Conservation (phyloP, 2,888 invertebrate genomes). For the Limnephilus marmoratus region DNA sequence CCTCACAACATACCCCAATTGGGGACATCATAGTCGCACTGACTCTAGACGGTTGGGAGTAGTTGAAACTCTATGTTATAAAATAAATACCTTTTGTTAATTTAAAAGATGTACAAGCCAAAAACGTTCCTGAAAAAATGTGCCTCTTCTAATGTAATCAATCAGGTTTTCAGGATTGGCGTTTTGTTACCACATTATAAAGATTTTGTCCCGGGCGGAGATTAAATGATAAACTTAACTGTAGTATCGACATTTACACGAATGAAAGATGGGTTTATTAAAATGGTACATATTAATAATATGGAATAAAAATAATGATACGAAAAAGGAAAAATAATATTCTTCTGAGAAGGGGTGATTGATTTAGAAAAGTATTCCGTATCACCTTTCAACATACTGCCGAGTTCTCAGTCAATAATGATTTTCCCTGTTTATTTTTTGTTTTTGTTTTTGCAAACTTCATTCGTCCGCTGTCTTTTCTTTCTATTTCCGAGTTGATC, state of each 20-base stretch:
- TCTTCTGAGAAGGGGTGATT: not conserved
- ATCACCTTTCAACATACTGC: not conserved
- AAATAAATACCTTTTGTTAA: not conserved
- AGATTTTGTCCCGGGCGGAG: not conserved
- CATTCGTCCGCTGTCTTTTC: not conserved
- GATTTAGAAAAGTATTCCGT: not conserved
- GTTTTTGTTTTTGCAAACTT: not conserved
- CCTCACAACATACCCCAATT: too few species aligned
- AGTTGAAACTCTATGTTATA: not conserved
- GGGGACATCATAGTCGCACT: too few species aligned
- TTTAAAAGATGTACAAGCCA: not conserved
- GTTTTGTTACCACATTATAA: not conserved
- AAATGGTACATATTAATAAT: not conserved
- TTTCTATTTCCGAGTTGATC: not conserved
- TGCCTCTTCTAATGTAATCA: not conserved
- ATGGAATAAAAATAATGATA: not conserved
- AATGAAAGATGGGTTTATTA: not conserved
- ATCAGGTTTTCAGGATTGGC: not conserved
- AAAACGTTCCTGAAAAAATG: not conserved
- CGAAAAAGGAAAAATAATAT: not conserved
- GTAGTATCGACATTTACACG: not conserved
- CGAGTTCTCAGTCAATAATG: not conserved
- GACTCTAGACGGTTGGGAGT: too few species aligned
- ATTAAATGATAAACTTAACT: not conserved
- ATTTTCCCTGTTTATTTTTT: slow-evolving; percentile 5